A percentile compares a stretch with the other conserved stretches of the same genome.
Conservation (phyloP, 2,888 invertebrate genomes). For the Callyntrura sp. region DNA sequence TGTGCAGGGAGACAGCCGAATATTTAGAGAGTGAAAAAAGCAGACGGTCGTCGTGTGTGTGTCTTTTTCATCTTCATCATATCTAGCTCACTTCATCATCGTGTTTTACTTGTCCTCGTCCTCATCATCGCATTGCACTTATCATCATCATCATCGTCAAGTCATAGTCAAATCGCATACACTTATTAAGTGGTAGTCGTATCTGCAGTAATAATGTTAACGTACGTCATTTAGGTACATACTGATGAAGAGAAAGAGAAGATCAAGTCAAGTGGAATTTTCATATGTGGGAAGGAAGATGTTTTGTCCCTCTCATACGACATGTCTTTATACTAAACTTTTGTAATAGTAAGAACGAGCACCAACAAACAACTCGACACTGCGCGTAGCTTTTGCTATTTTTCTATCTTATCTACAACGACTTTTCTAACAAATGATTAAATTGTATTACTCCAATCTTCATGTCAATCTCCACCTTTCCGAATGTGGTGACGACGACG, state of each 20-base stretch:
- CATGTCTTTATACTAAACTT: neutral
- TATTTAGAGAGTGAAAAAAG: neutral
- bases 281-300: constrained; percentile 52
- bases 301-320: constrained; percentile 14
- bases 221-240: neutral
- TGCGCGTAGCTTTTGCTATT: constrained; percentile 21
- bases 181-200: constrained; percentile 19
- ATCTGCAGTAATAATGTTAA: neutral
- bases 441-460: constrained; percentile 53
- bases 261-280: constrained; percentile 26
- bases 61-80: constrained; percentile 27
- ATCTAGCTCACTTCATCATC: constrained; percentile 51
- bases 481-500: constrained; percentile 14
- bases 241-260: neutral
- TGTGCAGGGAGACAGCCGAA: neutral
- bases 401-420: constrained; percentile 1
- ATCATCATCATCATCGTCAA: constrained; percentile 3
- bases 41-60: constrained; percentile 48
- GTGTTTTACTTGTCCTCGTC: constrained; percentile 44
- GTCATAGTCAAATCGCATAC: neutral
- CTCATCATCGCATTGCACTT: neutral
- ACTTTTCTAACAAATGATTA: constrained; percentile 53
- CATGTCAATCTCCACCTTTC: constrained; percentile 62
- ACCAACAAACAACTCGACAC: neutral
- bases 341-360: neutral